These are phyloP conservation scores for Batillaria attramentaria DNA, from an alignment of 1,140 invertebrate genomes.

Conservation along the genomic window DNA sequence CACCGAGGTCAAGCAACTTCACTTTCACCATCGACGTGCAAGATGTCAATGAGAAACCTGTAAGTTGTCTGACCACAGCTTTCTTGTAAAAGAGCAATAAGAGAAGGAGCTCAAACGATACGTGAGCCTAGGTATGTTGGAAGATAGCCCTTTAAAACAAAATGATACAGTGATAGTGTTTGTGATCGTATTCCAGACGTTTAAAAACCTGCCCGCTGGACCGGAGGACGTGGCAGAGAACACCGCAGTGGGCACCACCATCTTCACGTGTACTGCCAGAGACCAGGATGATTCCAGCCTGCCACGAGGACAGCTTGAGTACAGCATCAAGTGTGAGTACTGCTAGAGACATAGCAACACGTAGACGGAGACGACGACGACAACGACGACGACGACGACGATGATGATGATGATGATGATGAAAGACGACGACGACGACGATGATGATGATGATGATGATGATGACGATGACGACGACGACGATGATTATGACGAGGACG, in stretches of 20 bases:
- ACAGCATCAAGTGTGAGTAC: neutral
- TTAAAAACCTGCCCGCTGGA: neutral
- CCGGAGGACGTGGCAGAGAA: neutral
- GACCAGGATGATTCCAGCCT: neutral
- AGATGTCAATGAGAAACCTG: slow-evolving; percentile 15
- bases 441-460: neutral
- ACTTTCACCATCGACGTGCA: neutral
- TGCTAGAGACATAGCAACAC: neutral
- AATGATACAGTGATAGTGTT: neutral
- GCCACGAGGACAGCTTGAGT: neutral
- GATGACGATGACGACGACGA: too few species aligned
- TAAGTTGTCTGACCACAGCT: too few species aligned
- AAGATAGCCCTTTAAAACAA: neutral
- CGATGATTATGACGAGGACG: neutral
- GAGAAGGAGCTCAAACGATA: too few species aligned
- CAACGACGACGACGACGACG: neutral
- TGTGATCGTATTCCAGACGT: neutral
- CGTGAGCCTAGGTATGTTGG: neutral
- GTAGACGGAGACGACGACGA: neutral
- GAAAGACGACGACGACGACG: neutral
- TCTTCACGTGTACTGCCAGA: slow-evolving; percentile 3
- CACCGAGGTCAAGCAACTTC: neutral
- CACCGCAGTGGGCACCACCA: neutral
- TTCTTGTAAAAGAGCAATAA: too few species aligned
- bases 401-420: neutral